A percentile compares a stretch with the other conserved stretches of the same genome.
phyloP scores from a whole-genome alignment of 92 coral and sea anemone genomes.

The Blastomussa wellsi region DNA sequence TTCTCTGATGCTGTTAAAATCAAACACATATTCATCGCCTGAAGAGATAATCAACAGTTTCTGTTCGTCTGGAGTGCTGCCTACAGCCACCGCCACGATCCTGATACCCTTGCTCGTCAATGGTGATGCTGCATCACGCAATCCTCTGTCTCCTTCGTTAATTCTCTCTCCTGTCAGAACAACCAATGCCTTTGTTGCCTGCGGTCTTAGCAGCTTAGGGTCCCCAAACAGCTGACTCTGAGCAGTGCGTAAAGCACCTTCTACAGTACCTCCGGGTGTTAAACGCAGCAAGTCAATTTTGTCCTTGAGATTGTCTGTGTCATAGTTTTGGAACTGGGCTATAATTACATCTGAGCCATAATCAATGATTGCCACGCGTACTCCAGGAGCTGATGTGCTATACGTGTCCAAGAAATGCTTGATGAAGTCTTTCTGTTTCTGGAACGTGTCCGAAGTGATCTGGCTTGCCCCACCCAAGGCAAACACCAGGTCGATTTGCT shows the following conservation, averaged over 20 bases:
- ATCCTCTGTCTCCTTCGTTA: constrained; percentile 41
- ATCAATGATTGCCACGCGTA: constrained; percentile 75
- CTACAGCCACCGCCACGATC: constrained; percentile 81
- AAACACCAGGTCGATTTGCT: constrained; percentile 83
- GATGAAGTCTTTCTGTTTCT: constrained; percentile 84
- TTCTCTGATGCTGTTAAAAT: constrained; percentile 53
- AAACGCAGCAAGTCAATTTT: constrained; percentile 58
- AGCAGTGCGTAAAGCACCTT: constrained; percentile 62
- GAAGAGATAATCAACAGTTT: constrained; percentile 57
- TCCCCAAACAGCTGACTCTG: constrained; percentile 53
- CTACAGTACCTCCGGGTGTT: constrained; percentile 68
- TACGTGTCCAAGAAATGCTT: constrained; percentile 80
- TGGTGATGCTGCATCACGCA: constrained; percentile 56
- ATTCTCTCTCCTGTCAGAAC: constrained; percentile 78
- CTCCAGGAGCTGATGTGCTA: constrained; percentile 73
- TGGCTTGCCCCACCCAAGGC: constrained; percentile 86
- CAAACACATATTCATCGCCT: constrained; percentile 74
- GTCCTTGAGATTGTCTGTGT: constrained; percentile 66
- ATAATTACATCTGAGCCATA: constrained; percentile 64
- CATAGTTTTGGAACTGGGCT: constrained; percentile 73
- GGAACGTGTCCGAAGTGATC: constrained; percentile 68
- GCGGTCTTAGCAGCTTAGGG: constrained; percentile 57
- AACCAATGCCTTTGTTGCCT: constrained; percentile 76
- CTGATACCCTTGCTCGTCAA: constrained; percentile 69
- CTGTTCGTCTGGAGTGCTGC: constrained; percentile 63